Base-by-base conservation (phyloP, 2,888 invertebrate species). In the Andrena praecox region DNA sequence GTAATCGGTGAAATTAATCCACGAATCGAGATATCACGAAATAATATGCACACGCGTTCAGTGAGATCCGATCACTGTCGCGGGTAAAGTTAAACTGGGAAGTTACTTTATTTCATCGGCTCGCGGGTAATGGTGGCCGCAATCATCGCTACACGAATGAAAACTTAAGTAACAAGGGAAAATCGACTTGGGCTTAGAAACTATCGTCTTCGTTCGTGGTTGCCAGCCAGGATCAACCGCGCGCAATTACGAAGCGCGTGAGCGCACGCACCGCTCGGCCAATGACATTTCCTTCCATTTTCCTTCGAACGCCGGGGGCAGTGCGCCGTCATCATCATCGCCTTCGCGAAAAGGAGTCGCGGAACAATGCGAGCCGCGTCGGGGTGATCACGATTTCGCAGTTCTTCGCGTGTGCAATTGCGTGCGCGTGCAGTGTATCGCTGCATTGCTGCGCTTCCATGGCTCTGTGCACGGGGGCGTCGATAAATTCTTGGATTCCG, bases 321-420 rank as follows among this genome's bases (percentile, higher is more conserved):
- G 35, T 27, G 20, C 56, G 59, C 42, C 70, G 68, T 81, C 82
- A 81, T 82, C 82, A 77, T 83, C 82, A 67, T 81, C 82, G 82
- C 76, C 73, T 83, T 81, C 77, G 77, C 82, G 66, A 31, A 42
- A 83, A 80, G 73, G 73, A 70, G 59, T 27, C 48, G n/a, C 63
- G 24, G 70, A 81, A 72, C 81, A 82, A 80, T 76, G 52, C 69
- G 69, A 64, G 24, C 67, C 33, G 29, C 10, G 24, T 50, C 69
- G 24, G 70, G 42, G 54, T 80, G 80, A 82, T 82, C 76, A 80
- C 72, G 82, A 76, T 82, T 80, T 80, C 24, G 66, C 75, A 71
- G 70, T 70, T 56, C 70, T 70, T 67, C 80, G 67, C 60, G 80
- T 27, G 33, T 68, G 68, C 74, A 75, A 82, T 80, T 76, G 82